These are phyloP conservation scores for Cryptocephalus primarius DNA, from an alignment of 2,888 invertebrate species.

Conservation along the genomic window DNA sequence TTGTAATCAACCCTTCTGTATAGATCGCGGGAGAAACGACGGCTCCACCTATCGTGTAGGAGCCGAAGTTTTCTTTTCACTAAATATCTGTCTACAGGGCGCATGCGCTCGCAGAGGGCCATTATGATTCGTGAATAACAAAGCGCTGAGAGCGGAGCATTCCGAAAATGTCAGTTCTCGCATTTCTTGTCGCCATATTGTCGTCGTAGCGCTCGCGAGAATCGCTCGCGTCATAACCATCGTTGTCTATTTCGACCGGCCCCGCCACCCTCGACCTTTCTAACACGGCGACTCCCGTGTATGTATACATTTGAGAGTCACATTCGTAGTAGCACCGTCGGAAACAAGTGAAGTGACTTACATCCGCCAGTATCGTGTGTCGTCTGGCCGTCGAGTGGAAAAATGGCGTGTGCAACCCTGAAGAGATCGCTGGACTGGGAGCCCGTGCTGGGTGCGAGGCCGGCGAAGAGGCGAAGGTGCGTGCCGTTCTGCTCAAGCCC, in stretches of 20 bases:
- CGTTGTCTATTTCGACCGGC: not conserved
- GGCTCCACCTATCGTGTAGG: too few species aligned
- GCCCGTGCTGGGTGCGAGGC: slow-evolving; percentile 74
- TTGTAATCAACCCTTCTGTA: too few species aligned
- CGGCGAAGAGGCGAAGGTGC: slow-evolving; percentile 84
- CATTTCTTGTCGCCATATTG: slow-evolving; percentile 33
- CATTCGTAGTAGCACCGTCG: slow-evolving; percentile 10
- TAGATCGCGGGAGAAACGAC: too few species aligned
- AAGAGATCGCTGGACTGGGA: slow-evolving; percentile 95
- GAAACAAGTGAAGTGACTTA: slow-evolving; percentile 23
- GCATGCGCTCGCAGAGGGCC: too few species aligned
- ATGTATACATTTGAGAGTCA: too few species aligned
- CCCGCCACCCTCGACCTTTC: too few species aligned
- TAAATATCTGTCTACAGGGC: too few species aligned
- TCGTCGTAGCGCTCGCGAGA: slow-evolving; percentile 12
- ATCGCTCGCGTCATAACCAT: slow-evolving; percentile 9
- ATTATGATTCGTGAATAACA: not conserved
- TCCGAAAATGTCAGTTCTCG: slow-evolving; percentile 27
- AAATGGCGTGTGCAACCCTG: slow-evolving; percentile 97
- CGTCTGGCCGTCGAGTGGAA: slow-evolving; percentile 23
- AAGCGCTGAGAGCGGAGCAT: not conserved
- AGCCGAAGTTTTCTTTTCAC: too few species aligned
- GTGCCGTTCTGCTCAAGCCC: slow-evolving; percentile 71
- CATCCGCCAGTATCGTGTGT: slow-evolving; percentile 1
- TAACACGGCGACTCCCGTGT: slow-evolving; percentile 1